These are phyloP conservation scores for Semnornis frantzii DNA, from an alignment of 2,113 vertebrate genomes.

Conservation along the genomic window DNA sequence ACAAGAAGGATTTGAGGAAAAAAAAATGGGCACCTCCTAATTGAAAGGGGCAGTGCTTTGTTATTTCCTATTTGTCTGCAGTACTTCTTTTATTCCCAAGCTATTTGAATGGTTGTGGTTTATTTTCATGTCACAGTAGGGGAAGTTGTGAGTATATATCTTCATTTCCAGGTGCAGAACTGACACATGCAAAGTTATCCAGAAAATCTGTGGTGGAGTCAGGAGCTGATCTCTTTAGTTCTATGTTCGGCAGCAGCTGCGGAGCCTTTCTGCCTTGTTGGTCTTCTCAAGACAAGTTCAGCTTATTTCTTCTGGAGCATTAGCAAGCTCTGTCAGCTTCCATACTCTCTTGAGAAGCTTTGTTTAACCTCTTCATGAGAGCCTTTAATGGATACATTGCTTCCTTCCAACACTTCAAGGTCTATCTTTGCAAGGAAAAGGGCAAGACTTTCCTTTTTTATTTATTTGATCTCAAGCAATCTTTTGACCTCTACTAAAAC, in stretches of 20 bases:
- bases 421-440: conserved; percentile 48
- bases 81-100: conserved; percentile 29
- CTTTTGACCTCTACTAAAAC: conserved; percentile 42
- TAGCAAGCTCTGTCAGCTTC: neutral
- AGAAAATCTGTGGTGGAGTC: conserved; percentile 31
- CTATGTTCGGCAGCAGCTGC: neutral
- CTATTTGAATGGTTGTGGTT: conserved; percentile 48
- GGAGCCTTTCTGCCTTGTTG: neutral
- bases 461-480: conserved; percentile 33
- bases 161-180: conserved; percentile 58
- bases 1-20: neutral
- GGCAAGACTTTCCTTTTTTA: conserved; percentile 52
- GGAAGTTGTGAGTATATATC: conserved; percentile 50
- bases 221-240: neutral
- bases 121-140: conserved; percentile 46
- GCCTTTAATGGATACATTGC: conserved; percentile 25
- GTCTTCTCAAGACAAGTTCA: neutral
- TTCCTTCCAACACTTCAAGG: conserved; percentile 39
- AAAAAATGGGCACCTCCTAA: neutral
- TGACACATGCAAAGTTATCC: neutral
- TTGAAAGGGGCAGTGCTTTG: conserved; percentile 35
- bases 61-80: conserved; percentile 54
- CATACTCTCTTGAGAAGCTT: neutral
- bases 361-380: neutral
- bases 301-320: neutral